A percentile compares a stretch with the other conserved stretches of the same genome.
Evolutionary conservation across 2,888 invertebrate genomes (phyloP).

Genomic region (Eupeodes luniger): DNA sequence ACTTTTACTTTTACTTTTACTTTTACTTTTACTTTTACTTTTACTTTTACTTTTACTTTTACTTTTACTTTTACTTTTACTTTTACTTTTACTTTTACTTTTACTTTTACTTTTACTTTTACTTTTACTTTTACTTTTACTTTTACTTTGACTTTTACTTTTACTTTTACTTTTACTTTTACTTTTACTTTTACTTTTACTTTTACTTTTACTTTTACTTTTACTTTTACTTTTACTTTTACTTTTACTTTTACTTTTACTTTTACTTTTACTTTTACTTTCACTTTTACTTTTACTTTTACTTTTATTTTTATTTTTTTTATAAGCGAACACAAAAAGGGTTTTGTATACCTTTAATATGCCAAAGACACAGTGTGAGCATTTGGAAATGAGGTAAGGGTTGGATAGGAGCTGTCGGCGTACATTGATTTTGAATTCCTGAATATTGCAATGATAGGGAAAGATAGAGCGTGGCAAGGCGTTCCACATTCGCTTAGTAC

Average conservation of each 20-base stretch:
- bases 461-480: no score
- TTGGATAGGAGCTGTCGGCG: no score
- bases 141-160: constrained; percentile 9
- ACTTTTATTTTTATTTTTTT: constrained; percentile 1
- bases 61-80: constrained; percentile 16
- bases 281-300: constrained; percentile 7
- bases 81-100: constrained; percentile 16
- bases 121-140: constrained; percentile 16
- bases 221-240: constrained; percentile 9
- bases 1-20: constrained; percentile 9
- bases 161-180: constrained; percentile 14
- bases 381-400: no score
- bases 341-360: no score
- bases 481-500: no score
- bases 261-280: constrained; percentile 7
- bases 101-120: constrained; percentile 16
- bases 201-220: constrained; percentile 12
- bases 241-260: constrained; percentile 9
- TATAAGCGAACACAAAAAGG: no score
- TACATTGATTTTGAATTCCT: no score
- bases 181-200: constrained; percentile 14
- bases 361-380: no score
- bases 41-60: constrained; percentile 16
- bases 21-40: constrained; percentile 12
- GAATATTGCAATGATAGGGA: no score